Evolutionary conservation across 1,140 invertebrate species (phyloP).

Genomic region (Musca domestica): DNA sequence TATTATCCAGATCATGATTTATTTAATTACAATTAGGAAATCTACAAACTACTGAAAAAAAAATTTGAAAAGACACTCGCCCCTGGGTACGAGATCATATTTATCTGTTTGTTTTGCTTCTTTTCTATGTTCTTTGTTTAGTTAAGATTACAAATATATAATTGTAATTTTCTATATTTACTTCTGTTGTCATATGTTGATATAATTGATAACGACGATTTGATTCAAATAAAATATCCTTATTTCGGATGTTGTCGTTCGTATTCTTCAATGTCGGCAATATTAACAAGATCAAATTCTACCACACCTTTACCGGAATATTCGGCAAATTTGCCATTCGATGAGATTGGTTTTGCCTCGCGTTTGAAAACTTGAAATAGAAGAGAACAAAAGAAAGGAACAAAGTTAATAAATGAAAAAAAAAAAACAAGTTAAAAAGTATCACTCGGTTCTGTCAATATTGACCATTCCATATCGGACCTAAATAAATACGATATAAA

Average conservation of each 20-base stretch:
- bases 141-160: slow-evolving; percentile 15
- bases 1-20: no score
- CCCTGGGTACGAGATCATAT: slow-evolving; percentile 10
- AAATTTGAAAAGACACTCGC: slow-evolving; percentile 7
- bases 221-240: not conserved
- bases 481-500: no score
- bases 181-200: not conserved
- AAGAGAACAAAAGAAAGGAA: slow-evolving; percentile 31
- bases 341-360: slow-evolving; percentile 57
- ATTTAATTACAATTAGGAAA: slow-evolving; percentile 5
- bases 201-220: not conserved
- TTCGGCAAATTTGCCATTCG: slow-evolving; percentile 65
- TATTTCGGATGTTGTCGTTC: slow-evolving; percentile 29
- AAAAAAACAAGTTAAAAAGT: no score
- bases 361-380: slow-evolving; percentile 68
- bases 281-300: slow-evolving; percentile 71
- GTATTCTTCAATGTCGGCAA: slow-evolving; percentile 54
- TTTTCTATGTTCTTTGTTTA: not conserved
- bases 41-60: slow-evolving; percentile 14
- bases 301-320: slow-evolving; percentile 73
- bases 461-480: no score
- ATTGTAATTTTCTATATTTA: not conserved
- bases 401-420: slow-evolving; percentile 28
- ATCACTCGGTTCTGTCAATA: no score
- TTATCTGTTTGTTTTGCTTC: not conserved